A percentile compares a stretch with the other conserved stretches of the same genome.
Conservation (phyloP, 92 coral and sea anemone species). For the Virgularia gustaviana region DNA sequence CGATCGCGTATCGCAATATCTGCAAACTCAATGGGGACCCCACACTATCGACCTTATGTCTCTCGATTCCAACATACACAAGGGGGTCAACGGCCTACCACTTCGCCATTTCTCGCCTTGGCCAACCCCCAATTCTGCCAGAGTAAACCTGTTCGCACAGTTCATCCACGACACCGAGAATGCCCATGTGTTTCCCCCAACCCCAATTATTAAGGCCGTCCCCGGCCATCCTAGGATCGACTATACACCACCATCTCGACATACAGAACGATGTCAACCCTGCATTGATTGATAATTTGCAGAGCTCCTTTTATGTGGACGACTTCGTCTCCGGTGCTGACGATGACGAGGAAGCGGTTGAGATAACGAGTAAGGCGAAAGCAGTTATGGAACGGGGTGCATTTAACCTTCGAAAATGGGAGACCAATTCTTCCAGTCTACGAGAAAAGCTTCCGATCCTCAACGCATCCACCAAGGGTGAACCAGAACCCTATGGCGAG, state of each 20-base stretch:
- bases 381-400: constrained; percentile 44
- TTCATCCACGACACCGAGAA: too few relatives aligned
- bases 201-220: too few relatives aligned
- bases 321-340: too few relatives aligned
- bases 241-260: constrained; percentile 45
- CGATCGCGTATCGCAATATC: too few relatives aligned
- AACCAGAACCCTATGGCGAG: background rate
- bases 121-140: too few relatives aligned
- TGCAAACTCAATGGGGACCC: too few relatives aligned
- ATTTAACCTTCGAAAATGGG: constrained; percentile 47
- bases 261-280: constrained; percentile 23
- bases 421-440: constrained; percentile 28
- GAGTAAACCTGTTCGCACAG: too few relatives aligned
- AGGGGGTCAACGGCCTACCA: constrained; percentile 27
- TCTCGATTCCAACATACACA: too few relatives aligned
- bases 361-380: constrained; percentile 40
- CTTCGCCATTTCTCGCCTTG: constrained; percentile 49
- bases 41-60: too few relatives aligned
- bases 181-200: too few relatives aligned
- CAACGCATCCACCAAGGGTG: too few relatives aligned
- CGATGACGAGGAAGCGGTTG: too few relatives aligned
- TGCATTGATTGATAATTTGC: constrained; percentile 17
- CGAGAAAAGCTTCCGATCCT: constrained; percentile 17
- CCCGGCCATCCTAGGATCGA: constrained; percentile 44
- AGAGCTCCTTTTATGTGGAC: constrained; percentile 32